A percentile compares a stretch with the other conserved stretches of the same genome.
These are phyloP conservation scores for Lontra canadensis DNA, from an alignment of 2,113 vertebrate genomes.

Conservation along the genomic window DNA sequence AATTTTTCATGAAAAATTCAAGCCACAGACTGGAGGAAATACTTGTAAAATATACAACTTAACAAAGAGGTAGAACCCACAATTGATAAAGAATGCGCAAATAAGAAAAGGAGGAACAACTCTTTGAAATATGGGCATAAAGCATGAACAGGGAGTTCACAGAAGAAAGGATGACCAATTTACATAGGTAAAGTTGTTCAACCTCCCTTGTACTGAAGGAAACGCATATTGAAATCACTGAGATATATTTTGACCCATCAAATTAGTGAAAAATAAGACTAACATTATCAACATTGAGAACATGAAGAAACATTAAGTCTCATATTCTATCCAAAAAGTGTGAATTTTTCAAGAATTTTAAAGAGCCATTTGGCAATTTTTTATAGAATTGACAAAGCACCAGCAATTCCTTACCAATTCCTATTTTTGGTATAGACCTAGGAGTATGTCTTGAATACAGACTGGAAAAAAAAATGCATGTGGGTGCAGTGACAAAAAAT, in stretches of 20 bases:
- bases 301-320: background rate
- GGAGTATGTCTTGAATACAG: background rate
- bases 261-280: background rate
- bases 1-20: background rate
- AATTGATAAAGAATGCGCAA: background rate
- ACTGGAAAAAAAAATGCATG: background rate
- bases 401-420: background rate
- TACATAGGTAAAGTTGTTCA: background rate
- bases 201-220: background rate
- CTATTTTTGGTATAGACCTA: background rate
- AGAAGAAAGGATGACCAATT: background rate
- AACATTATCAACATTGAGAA: background rate
- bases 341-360: background rate
- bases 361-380: background rate
- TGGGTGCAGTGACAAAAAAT: background rate
- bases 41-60: background rate
- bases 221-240: background rate
- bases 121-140: background rate
- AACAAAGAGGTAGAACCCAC: background rate
- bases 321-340: background rate
- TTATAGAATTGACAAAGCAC: background rate
- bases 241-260: background rate
- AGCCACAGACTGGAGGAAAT: background rate
- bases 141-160: background rate
- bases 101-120: background rate